phyloP scores from a whole-genome alignment of 92 coral and sea anemone species.

The Blastomussa wellsi region DNA sequence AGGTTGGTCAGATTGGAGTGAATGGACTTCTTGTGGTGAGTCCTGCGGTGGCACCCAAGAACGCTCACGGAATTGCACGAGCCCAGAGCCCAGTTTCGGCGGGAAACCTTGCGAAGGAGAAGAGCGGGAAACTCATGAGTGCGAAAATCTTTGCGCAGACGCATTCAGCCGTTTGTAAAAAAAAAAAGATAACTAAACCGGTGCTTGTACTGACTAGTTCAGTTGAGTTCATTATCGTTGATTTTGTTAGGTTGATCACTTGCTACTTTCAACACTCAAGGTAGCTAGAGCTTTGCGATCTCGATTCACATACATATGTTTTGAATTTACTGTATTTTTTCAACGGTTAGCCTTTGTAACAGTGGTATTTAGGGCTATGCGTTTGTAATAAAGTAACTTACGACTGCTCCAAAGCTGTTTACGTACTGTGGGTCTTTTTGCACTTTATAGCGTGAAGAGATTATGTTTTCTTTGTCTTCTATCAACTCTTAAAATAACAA shows the following conservation, averaged over 20 bases:
- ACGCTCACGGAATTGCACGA: constrained; percentile 29
- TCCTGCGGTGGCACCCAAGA: constrained; percentile 28
- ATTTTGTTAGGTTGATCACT: background rate
- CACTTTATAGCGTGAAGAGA: background rate
- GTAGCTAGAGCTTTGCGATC: background rate
- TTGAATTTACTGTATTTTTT: background rate
- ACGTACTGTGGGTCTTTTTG: background rate
- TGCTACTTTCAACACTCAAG: background rate
- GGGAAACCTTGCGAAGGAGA: constrained; percentile 29
- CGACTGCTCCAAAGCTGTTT: background rate
- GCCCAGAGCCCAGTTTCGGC: constrained; percentile 19
- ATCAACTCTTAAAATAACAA: background rate
- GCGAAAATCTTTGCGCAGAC: background rate
- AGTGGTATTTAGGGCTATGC: background rate
- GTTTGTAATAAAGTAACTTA: background rate
- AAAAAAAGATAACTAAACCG: background rate
- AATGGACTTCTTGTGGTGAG: constrained; percentile 22
- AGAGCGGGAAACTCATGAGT: constrained; percentile 4
- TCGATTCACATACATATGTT: background rate
- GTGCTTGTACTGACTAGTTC: background rate
- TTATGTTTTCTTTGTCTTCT: background rate
- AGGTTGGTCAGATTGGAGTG: constrained; percentile 38
- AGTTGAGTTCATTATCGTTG: background rate
- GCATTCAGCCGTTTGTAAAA: background rate
- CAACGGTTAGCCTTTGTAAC: background rate